Evolutionary conservation across 2,888 invertebrate species (phyloP), one percentile per base, ranked within the genome.

Genomic region (Myathropa florea): DNA sequence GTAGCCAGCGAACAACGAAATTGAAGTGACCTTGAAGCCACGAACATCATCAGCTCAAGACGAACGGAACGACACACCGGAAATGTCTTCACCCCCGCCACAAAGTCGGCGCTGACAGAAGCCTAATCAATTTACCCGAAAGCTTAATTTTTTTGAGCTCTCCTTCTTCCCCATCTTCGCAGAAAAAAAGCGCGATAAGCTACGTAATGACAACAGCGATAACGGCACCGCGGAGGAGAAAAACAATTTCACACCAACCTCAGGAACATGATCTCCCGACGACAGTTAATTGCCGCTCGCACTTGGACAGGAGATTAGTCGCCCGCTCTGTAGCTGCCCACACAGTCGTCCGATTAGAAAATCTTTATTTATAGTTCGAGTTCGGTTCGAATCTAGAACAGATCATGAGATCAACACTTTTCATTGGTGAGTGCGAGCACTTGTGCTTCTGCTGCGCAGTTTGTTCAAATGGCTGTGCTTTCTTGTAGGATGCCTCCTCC

Each of bases 321-420:
- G 36, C 10, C 21, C 53, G 1, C n/a, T 78, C 24, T 61, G 75
- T 26, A 79, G 77, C 85, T 82, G 28, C 68, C 46, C 72, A 75
- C 77, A 75, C 23, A 33, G n/a, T 55, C 55, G 73, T 9, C 46
- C 18, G 28, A 72, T 68, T 73, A 24, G 60, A 33, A 24, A 70
- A 60, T 61, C n/a, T 12, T 71, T 82, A 55, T 71, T 67, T 71
- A 61, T 76, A 82, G 23, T 59, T 61, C 55, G 33, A n/a, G 24
- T 55, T 53, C 60, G 28, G 18, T 18, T 14, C 28, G 61, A 67
- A 73, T 68, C 46, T 65, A 65, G 63, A 61, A 28, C 53, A 60
- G 59, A 82, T 60, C 46, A 86, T 86, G 85, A 86, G 85, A 70
- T 86, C 82, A 82, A 65, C 78, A 61, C 24, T 86, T 46, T 65